Evolutionary conservation across 2,797 vertebrate species (phyloP), one percentile per base, ranked within the genome.

Genomic region (Sebastes steindachneri): DNA sequence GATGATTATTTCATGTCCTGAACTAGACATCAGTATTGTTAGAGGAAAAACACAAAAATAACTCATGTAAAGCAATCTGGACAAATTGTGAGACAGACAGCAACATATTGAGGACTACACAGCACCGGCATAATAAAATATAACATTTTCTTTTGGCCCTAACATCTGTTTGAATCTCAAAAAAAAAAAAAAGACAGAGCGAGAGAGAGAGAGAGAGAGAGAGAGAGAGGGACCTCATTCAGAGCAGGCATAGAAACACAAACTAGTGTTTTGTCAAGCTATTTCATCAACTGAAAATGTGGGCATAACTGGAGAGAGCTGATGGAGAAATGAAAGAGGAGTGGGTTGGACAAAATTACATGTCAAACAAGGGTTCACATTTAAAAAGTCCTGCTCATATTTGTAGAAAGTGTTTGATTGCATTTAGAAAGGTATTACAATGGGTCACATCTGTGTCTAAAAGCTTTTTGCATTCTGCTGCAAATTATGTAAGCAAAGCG

Each of bases 381-480:
- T 96, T 95, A 94, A 94, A 96, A 96, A 95, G 94, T 95, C 95
- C 95, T 93, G 92, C 91, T 93, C 91, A 89, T 96, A 93, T 95
- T 95, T 95, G 94, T 95, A 95, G 94, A 95, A 95, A 96, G 95
- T 95, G 94, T 96, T 96, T 96, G 95, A 96, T 96, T 95, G 95
- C 95, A 94, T 96, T 96, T 95, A 96, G 94, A 95, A 96, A 96
- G 95, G 96, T 96, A 96, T 95, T 95, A 96, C 95, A 94, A 95
- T 95, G 94, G 96, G 96, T 96, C 96, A 96, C 95, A 95, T 95
- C 90, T 95, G 95, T 95, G 95, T 96, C 95, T 96, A 96, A 96
- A 96, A 96, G 95, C 95, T 96, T 96, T 96, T 96, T 94, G 95
- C 94, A 94, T 96, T 96, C 92, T 93, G 93, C 92, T 90, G 95